Percentiles rank a stretch among this genome's conserved stretches.
These are phyloP conservation scores for Lissonota sp. DNA, from an alignment of 2,888 invertebrate species.

Conservation along the genomic window DNA sequence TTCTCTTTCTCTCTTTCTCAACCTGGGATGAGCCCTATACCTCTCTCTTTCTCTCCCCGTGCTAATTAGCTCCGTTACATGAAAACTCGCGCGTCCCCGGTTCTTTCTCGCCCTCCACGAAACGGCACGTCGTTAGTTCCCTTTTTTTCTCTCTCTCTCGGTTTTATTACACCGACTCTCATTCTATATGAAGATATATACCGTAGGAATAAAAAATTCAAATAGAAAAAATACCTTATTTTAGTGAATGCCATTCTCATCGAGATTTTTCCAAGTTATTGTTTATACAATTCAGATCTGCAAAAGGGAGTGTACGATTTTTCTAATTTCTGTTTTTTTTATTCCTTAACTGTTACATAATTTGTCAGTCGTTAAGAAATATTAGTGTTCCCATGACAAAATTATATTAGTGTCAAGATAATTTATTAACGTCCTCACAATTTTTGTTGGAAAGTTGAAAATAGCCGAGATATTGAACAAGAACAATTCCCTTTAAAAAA, in stretches of 20 bases:
- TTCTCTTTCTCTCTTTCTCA: slow-evolving; percentile 17
- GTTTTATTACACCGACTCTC: too few relatives aligned
- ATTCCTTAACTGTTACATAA: too few relatives aligned
- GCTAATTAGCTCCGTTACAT: slow-evolving; percentile 70
- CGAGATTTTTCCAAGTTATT: neutral
- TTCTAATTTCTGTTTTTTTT: too few relatives aligned
- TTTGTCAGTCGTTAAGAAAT: too few relatives aligned
- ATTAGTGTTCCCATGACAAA: too few relatives aligned
- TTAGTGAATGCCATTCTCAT: neutral
- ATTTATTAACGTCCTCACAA: too few relatives aligned
- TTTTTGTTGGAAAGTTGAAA: too few relatives aligned
- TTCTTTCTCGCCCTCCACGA: slow-evolving; percentile 30
- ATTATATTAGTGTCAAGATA: too few relatives aligned
- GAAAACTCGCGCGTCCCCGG: slow-evolving; percentile 58
- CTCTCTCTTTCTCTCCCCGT: slow-evolving; percentile 35
- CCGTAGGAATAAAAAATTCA: neutral
- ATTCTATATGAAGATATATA: neutral
- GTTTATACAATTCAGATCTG: neutral
- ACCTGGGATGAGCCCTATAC: neutral
- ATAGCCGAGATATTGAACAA: too few relatives aligned
- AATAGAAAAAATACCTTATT: neutral
- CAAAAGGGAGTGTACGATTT: too few relatives aligned
- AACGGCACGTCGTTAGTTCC: slow-evolving; percentile 59
- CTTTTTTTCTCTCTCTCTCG: slow-evolving; percentile 5
- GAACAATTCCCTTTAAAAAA: too few relatives aligned